Evolutionary conservation across 2,888 invertebrate genomes (phyloP), one percentile per base, ranked within the genome.

Genomic region (Nineta flava): DNA sequence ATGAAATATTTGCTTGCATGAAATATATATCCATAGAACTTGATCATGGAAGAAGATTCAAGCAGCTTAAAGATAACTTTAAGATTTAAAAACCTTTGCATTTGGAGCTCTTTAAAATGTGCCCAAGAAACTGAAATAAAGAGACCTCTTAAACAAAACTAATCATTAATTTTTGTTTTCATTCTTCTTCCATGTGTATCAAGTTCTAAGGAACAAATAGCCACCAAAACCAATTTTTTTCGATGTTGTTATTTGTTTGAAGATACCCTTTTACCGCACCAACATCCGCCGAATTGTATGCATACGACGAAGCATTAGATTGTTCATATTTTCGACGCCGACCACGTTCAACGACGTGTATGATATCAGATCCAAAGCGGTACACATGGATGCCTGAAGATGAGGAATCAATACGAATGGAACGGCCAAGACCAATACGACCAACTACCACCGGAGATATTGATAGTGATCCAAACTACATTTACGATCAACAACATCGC

Each of bases 251-350:
- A 38, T 38, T 12, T 48, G 38, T 26, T 54, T 56, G 38, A 38
- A 77, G 78, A 64, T 77, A 75, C 62, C 76, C 76, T 50, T 77
- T 76, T 67, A 71, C 73, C 46, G 65, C 71, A 43, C 75, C 76
- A 45, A 69, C 75, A 52, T 73, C 75, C 42, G 69, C 77, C 50
- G 78, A 79, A 64, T 67, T 78, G 56, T 75, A 72, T 57, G 72
- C 74, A 58, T 74, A 81, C 61, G 82, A 81, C 57, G 79, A 83
- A 65, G 84, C 86, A 62, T 66, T 83, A 68, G 83, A 83, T 62
- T 81, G 79, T 67, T 83, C 85, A 59, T 87, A 87, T 73, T 86
- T 87, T 69, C 76, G 86, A 50, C 74, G 86, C 55, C 76, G 87
- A 62, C 84, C 83, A 53, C 81, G 81, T 57, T 81, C 83, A 52